A percentile compares a stretch with the other conserved stretches of the same genome.
phyloP scores from a whole-genome alignment of 2,888 invertebrate species.

The Chirona hameri region DNA sequence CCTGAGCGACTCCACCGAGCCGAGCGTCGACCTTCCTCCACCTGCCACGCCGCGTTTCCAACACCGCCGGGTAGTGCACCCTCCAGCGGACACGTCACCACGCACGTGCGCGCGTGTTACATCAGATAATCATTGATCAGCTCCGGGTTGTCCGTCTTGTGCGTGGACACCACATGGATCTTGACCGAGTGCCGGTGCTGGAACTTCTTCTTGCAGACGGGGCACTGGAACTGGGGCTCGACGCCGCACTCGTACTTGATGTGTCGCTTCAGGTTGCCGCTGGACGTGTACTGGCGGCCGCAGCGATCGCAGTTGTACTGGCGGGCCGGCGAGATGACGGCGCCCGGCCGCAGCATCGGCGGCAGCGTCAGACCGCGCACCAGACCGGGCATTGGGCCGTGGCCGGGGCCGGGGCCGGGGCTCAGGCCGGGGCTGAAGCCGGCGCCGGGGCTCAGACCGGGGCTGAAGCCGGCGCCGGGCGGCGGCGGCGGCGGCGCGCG shows the following conservation, averaged over 20 bases:
- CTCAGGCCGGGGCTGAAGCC: not conserved
- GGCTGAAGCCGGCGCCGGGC: not conserved
- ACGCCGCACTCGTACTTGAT: conserved; percentile 70
- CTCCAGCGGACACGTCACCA: too few species aligned
- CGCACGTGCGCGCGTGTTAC: not conserved
- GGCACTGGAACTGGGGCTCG: conserved; percentile 69
- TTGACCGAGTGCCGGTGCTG: conserved; percentile 39
- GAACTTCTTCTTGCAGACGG: conserved; percentile 55
- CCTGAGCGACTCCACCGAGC: too few species aligned
- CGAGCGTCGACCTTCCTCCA: too few species aligned
- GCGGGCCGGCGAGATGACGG: not conserved
- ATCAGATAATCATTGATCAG: conserved; percentile 4
- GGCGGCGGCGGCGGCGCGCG: conserved; percentile 3
- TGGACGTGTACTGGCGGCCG: conserved; percentile 38
- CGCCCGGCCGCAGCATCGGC: conserved; percentile 30
- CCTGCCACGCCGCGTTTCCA: too few species aligned
- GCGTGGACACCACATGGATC: conserved; percentile 39
- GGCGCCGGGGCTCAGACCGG: not conserved
- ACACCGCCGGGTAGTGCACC: too few species aligned
- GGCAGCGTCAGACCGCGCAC: conserved; percentile 26
- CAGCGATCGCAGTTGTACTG: conserved; percentile 38
- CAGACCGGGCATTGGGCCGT: too few species aligned
- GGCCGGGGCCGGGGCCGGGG: too few species aligned
- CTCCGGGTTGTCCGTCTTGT: conserved; percentile 12
- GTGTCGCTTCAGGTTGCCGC: conserved; percentile 60